phyloP scores from a whole-genome alignment of 2,888 invertebrate genomes.

The Phaedon cochleariae region DNA sequence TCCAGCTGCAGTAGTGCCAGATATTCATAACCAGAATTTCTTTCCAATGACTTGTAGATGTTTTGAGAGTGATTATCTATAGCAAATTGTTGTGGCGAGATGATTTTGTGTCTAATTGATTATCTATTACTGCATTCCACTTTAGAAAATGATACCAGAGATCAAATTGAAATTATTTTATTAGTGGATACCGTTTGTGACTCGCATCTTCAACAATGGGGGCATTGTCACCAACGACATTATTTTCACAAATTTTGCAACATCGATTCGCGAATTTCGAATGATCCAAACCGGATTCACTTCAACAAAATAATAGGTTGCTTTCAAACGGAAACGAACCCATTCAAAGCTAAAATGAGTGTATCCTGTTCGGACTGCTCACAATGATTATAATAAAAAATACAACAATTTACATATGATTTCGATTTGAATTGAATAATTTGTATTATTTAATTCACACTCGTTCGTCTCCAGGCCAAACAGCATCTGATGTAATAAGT shows the following conservation, averaged over 20 bases:
- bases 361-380: conserved; percentile 32
- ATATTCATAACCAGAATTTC: no score
- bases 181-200: no score
- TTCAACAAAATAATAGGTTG: conserved; percentile 24
- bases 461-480: background rate
- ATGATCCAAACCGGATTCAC: conserved; percentile 14
- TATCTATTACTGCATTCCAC: no score
- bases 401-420: conserved; percentile 13
- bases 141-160: no score
- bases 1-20: no score
- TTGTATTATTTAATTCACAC: background rate
- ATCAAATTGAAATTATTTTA: no score
- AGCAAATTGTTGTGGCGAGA: no score
- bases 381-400: conserved; percentile 13
- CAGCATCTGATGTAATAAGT: background rate
- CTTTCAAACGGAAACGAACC: conserved; percentile 29
- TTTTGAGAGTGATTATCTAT: no score
- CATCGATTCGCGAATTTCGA: background rate
- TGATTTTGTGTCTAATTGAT: no score
- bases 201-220: no score
- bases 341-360: conserved; percentile 34
- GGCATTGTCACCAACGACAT: background rate
- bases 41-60: no score
- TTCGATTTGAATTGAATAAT: conserved; percentile 6
- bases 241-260: background rate